Evolutionary conservation across 2,113 vertebrate species (phyloP).

Genomic region (Cynopterus brachyotis): DNA sequence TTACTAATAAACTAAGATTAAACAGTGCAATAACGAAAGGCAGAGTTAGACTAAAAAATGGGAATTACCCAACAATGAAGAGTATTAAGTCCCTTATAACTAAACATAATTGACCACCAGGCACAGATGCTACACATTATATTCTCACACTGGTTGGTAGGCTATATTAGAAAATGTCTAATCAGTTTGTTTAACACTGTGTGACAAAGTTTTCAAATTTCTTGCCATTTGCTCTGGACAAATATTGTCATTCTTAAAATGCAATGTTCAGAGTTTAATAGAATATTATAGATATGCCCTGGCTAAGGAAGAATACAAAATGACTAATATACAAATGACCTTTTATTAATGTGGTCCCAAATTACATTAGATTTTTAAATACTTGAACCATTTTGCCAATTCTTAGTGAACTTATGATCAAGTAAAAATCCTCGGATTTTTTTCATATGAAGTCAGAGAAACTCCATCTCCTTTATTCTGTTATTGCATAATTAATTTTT

Average conservation of each 20-base stretch:
- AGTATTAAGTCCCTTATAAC: neutral
- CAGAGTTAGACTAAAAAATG: neutral
- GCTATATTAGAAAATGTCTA: neutral
- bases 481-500: conserved; percentile 15
- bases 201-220: neutral
- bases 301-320: neutral
- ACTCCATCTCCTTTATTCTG: neutral
- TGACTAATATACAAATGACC: neutral
- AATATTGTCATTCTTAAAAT: neutral
- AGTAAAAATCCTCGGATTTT: neutral
- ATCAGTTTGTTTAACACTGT: neutral
- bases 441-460: neutral
- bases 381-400: neutral
- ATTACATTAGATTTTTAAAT: neutral
- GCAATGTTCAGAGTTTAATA: neutral
- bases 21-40: neutral
- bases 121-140: neutral
- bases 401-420: neutral
- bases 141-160: neutral
- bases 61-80: neutral
- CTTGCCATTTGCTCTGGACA: neutral
- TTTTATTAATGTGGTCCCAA: neutral
- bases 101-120: neutral
- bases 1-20: neutral
- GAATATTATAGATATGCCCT: neutral